Evolutionary conservation across 2,888 invertebrate species (phyloP), one percentile per base, ranked within the genome.

Genomic region (Melieria omissa): DNA sequence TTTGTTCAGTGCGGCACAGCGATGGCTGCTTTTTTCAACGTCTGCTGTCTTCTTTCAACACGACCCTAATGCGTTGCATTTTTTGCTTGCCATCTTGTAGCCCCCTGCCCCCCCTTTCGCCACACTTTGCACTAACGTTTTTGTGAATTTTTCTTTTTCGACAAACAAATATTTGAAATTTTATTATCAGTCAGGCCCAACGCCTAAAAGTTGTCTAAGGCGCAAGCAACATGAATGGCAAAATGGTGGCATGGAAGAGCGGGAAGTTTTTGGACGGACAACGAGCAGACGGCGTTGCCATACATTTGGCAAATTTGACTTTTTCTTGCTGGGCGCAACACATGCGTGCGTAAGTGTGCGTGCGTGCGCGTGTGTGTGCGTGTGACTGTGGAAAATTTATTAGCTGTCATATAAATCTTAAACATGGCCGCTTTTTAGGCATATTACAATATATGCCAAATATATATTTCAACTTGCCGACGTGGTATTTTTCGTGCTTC

Each of bases 401-500:
- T 82, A 82, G 84, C 84, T 84, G 84, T 84, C 84, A 84, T 84
- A 84, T 84, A 84, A 84, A 84, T 84, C 83, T 84, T 84, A 70
- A 29, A 75, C 81, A 73, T 68, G 79, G 76, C 82, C 78, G 80
- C 80, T 79, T 78, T 78, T 79, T 75, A 75, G 74, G 70, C 73
- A 63, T 69, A 68, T 45, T 66, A 29, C 29, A 29, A 29, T 29
- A 29, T 29, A 29, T 29, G 29, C 29, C 29, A 29, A 29, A 29
- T 29, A 29, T 29, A 29, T 29, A 29, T 29, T 61, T 46, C 47
- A 62, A 60, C 16, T 62, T 41, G 29, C 16, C 6, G 58, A 52
- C 52, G 4, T 52, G 52, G 8, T 52, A n/a, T 52, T 52, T 12
- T 49, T 14, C 4, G 52, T 52, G 4, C 49, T 49, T 14, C 4